A percentile compares a stretch with the other conserved stretches of the same genome.
These are phyloP conservation scores for Dipodomys stephensi DNA, from an alignment of 2,113 vertebrate species.

Conservation along the genomic window DNA sequence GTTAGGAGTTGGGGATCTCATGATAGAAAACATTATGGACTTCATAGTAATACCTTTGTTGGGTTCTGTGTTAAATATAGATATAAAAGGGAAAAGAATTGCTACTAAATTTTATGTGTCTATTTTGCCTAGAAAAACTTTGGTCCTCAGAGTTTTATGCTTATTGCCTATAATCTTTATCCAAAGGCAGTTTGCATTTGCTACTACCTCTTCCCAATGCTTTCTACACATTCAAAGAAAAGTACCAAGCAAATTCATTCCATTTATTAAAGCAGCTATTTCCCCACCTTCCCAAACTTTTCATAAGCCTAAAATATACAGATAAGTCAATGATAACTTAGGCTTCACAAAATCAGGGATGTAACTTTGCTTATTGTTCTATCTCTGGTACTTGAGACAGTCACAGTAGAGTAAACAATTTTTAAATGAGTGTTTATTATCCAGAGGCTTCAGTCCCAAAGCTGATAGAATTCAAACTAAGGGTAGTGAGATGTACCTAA, in stretches of 20 bases:
- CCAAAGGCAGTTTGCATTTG: neutral
- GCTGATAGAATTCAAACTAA: neutral
- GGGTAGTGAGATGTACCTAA: neutral
- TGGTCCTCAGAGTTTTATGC: neutral
- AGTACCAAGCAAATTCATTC: neutral
- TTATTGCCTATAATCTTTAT: neutral
- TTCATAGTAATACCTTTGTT: neutral
- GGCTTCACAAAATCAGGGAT: neutral
- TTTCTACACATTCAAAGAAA: neutral
- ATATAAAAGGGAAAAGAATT: neutral
- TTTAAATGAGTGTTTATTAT: neutral
- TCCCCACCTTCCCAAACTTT: neutral
- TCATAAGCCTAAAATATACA: neutral
- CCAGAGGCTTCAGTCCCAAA: neutral
- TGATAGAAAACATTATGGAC: neutral
- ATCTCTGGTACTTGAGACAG: neutral
- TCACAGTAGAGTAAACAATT: neutral
- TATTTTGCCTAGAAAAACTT: neutral
- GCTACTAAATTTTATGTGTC: neutral
- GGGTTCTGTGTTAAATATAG: neutral
- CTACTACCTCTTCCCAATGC: neutral
- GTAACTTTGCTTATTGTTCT: neutral
- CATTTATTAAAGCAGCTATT: neutral
- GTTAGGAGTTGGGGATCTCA: neutral
- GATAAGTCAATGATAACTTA: neutral